Evolutionary conservation across 2,797 vertebrate species (phyloP), one percentile per base, ranked within the genome.

Genomic region (Leuciscus waleckii): DNA sequence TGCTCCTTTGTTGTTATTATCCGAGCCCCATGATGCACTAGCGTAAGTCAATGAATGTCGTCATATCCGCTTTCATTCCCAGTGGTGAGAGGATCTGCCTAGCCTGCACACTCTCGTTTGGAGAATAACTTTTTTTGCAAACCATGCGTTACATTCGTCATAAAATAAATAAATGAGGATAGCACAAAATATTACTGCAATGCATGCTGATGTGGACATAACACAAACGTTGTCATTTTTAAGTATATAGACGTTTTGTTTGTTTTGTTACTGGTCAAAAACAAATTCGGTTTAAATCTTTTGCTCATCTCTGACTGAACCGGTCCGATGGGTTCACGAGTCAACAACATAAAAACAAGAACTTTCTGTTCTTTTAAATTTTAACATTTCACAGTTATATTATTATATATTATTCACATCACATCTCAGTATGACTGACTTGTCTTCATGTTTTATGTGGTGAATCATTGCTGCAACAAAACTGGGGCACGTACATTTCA

Each of bases 1-100:
- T 21, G 9, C 14, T 73, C 23, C 54, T 65, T 78, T 85, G 83
- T 89, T 85, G 39, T 67, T 81, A n/a, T 23, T 2, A 16, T 67
- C 2, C 9, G 23, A 51, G 46, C 80, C 65, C 85, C 87, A 81
- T 70, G 29, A 39, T 78, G 67, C 80, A 3, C 29, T 19, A 3
- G 37, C 17, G 17, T 6, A 23, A 5, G 37, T 32, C 35, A 81
- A 68, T 74, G n/a, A 17, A 68, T 7, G 14, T 77, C 14, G 70
- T 69, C 79, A 78, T 56, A 14, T 81, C 73, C 46, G 83, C 63
- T 69, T 29, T 11, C 35, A 16, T n/a, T 0, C 9, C 1, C 17
- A 26, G 58, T 2, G 9, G 9, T 10, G 23, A 19, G n/a, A 74
- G 26, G 8, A n/a, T 71, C n/a, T 73, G 6, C 10, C n/a, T 39